A percentile compares a stretch with the other conserved stretches of the same genome.
Evolutionary conservation across 2,797 vertebrate species (phyloP).

Genomic region (Esox lucius): DNA sequence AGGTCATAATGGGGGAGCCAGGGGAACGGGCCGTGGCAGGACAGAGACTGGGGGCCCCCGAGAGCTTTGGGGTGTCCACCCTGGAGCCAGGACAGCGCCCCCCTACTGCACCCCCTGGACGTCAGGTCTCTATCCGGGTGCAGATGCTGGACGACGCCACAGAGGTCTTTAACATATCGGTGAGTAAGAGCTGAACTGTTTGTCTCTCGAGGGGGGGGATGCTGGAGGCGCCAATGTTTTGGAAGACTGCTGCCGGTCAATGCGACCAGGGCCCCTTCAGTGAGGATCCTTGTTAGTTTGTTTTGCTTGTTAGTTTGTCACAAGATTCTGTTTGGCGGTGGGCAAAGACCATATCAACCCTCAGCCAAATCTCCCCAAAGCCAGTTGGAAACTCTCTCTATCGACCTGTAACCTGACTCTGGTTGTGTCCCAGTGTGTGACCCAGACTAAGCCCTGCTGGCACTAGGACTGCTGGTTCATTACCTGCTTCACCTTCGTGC

Average conservation of each 20-base stretch:
- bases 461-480: no score
- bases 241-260: no score
- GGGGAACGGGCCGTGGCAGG: constrained; percentile 84
- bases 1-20: constrained; percentile 84
- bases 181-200: constrained; percentile 64
- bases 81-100: constrained; percentile 89
- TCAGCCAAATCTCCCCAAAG: neutral
- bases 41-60: constrained; percentile 86
- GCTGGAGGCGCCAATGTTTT: no score
- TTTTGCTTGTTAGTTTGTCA: no score
- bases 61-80: constrained; percentile 92
- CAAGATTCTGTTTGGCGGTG: no score
- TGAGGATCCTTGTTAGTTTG: no score
- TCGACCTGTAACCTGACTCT: neutral
- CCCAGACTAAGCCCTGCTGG: no score
- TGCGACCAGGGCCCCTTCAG: no score
- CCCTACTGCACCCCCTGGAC: constrained; percentile 80
- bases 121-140: constrained; percentile 85
- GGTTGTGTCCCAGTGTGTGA: constrained; percentile 10
- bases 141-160: constrained; percentile 95
- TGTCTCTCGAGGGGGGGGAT: neutral
- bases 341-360: no score
- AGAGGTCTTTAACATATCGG: constrained; percentile 92
- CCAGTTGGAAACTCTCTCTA: neutral
- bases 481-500: neutral